Conservation (phyloP, 2,113 vertebrate genomes). For the Tragelaphus strepsiceros region DNA sequence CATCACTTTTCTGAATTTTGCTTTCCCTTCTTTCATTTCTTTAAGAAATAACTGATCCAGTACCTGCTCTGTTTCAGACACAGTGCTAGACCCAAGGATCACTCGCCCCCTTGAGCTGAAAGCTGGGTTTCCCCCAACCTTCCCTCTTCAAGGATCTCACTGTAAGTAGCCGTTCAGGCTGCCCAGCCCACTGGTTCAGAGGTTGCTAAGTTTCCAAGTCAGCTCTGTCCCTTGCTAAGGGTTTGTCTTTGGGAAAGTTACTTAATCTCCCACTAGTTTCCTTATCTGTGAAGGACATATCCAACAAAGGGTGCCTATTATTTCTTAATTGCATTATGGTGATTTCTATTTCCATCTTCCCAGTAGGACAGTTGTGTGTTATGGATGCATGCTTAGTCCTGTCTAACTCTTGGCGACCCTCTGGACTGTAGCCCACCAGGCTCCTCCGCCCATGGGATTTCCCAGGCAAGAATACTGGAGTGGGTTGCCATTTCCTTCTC, state of each 20-base stretch:
- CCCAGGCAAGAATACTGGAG: not conserved
- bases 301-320: not conserved
- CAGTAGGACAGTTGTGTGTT: not conserved
- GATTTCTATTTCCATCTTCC: not conserved
- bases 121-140: not conserved
- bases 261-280: not conserved
- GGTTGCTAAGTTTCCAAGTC: not conserved
- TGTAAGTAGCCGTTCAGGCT: accelerated
- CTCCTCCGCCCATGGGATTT: not conserved
- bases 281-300: not conserved
- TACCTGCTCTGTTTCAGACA: not conserved
- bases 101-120: not conserved
- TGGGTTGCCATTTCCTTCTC: not conserved
- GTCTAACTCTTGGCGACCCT: not conserved
- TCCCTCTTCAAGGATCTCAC: not conserved
- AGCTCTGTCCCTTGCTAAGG: not conserved
- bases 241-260: not conserved
- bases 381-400: not conserved
- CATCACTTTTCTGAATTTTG: not conserved
- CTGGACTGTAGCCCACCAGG: not conserved
- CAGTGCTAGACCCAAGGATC: too few species aligned
- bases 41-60: not conserved
- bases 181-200: accelerated
- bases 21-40: not conserved
- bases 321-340: not conserved